Percentiles rank a stretch among this genome's conserved stretches.
Evolutionary conservation across 1,140 invertebrate genomes (phyloP).

Genomic region (Nautilus pompilius): DNA sequence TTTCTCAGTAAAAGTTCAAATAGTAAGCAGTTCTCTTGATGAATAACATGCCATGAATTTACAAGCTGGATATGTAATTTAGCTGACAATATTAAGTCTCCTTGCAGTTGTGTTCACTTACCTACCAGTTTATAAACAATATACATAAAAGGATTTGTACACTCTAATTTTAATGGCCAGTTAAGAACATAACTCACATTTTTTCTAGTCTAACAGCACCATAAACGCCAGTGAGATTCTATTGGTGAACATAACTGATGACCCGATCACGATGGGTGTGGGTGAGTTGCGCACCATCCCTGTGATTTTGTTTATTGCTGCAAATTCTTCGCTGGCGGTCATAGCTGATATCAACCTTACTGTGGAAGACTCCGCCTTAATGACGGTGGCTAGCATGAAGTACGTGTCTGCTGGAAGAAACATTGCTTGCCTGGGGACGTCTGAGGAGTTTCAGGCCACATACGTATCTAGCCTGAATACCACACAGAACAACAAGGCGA

Average conservation of each 20-base stretch:
- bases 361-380: conserved; percentile 19
- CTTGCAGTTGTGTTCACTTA: too few relatives aligned
- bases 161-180: too few relatives aligned
- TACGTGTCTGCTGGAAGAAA: conserved; percentile 29
- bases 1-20: too few relatives aligned
- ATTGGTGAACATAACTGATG: conserved; percentile 12
- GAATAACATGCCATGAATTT: too few relatives aligned
- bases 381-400: conserved; percentile 23
- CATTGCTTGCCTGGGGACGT: conserved; percentile 23
- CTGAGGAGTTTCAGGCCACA: conserved; percentile 13
- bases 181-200: too few relatives aligned
- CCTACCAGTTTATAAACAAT: too few relatives aligned
- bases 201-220: conserved; percentile 6
- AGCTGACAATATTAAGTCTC: too few relatives aligned
- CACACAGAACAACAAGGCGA: conserved; percentile 29
- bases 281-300: conserved; percentile 17
- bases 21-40: too few relatives aligned
- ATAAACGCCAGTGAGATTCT: conserved; percentile 11
- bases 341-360: conserved; percentile 21
- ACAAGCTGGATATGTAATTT: too few relatives aligned
- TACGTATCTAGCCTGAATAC: conserved; percentile 21
- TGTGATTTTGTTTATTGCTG: conserved; percentile 13
- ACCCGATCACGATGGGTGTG: conserved; percentile 12
- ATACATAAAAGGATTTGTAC: too few relatives aligned
- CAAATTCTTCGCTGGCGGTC: conserved; percentile 18